phyloP scores from a whole-genome alignment of 2,797 vertebrate species.

The Phyllotis vaccarum region DNA sequence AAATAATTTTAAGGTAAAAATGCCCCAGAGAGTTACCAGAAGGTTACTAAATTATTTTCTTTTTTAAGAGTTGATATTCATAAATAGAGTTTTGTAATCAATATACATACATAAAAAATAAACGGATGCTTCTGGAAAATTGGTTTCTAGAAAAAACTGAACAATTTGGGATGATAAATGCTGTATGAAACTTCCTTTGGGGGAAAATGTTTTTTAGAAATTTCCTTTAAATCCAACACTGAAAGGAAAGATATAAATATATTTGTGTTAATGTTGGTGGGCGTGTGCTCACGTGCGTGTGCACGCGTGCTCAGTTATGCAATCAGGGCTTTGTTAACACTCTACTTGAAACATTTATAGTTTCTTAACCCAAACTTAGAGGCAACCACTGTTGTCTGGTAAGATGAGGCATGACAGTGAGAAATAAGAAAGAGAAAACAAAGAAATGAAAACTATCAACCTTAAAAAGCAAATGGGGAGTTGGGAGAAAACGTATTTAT shows the following conservation, averaged over 20 bases:
- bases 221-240: slow-evolving; percentile 56
- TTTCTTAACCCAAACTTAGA: slow-evolving; percentile 58
- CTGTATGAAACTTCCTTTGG: slow-evolving; percentile 41
- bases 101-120: slow-evolving; percentile 59
- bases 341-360: slow-evolving; percentile 48
- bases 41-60: slow-evolving; percentile 29
- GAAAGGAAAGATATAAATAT: slow-evolving; percentile 3
- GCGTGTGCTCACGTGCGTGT: neutral
- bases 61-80: slow-evolving; percentile 60
- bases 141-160: slow-evolving; percentile 63
- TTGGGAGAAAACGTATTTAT: slow-evolving; percentile 35
- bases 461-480: slow-evolving; percentile 59
- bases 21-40: neutral
- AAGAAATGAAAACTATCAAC: slow-evolving; percentile 55
- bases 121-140: slow-evolving; percentile 49
- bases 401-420: slow-evolving; percentile 40
- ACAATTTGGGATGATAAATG: slow-evolving; percentile 51
- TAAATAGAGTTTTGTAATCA: slow-evolving; percentile 56
- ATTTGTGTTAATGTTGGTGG: neutral
- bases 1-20: neutral
- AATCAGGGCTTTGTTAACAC: slow-evolving; percentile 59
- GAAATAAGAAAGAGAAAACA: slow-evolving; percentile 56
- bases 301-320: slow-evolving; percentile 2
- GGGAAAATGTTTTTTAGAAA: slow-evolving; percentile 38
- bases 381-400: slow-evolving; percentile 33